Evolutionary conservation across 2,113 vertebrate species (phyloP), one percentile per base, ranked within the genome.

Genomic region (Cariama cristata): DNA sequence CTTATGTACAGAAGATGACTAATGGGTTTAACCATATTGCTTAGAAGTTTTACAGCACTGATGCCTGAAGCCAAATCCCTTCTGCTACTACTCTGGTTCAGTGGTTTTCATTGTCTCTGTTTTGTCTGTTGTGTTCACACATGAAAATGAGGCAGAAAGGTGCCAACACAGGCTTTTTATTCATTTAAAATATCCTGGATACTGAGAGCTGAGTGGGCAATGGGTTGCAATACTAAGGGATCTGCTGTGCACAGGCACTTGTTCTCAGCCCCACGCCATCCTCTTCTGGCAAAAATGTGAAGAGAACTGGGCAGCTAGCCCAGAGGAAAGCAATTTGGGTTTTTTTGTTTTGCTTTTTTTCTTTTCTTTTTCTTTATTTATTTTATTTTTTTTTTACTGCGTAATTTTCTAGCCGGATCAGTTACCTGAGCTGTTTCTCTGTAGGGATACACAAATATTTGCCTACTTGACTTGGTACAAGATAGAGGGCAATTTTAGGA

Each of bases 21-120:
- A 79, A 92, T 87, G 94, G 52, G 14, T 92, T 96, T 86, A 94
- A 81, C 76, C 72, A 23, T 75, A 74, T 45, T 96, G 64, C 94
- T 93, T 91, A 66, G 33, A 87, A 64, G 40, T 91, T 93, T 92
- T 92, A 79, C 60, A 79, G 73, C 60, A 32, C 47, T 60, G 68
- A 21, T 0, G 26, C 93, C 73, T 81, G 52, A 81, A 88, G 95
- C 79, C 75, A 93, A 88, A 96, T 72, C 73, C 38, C 49, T 85
- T 94, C 74, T 96, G 71, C 80, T 68, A 30, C 92, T 79, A 18
- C 84, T 77, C 79, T 96, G 85, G 63, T 95, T 81, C 73, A 95
- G 60, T 87, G 81, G 76, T 67, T 97, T 95, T 95, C 62, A 94
- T 85, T 82, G 62, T 72, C 22, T 92, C 64, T 91, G 45, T 73